Conservation (phyloP, 2,113 vertebrate genomes). For the Turnix velox region DNA sequence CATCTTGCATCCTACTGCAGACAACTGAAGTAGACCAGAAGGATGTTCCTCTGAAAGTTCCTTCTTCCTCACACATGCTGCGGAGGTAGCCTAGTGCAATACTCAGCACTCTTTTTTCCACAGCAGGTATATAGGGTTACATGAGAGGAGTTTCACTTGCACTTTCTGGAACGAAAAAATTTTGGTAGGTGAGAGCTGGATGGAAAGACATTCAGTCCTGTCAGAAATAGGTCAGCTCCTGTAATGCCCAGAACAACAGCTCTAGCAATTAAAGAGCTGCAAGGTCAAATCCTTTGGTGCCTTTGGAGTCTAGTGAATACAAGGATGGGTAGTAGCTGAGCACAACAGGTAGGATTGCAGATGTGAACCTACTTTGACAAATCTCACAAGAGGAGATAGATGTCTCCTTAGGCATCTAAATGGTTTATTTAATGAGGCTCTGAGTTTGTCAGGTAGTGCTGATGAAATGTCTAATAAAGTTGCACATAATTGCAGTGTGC, state of each 20-base stretch:
- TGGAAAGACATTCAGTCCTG: not conserved
- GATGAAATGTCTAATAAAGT: constrained; percentile 23
- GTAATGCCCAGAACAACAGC: constrained; percentile 15
- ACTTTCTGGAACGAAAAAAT: not conserved
- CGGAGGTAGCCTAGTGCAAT: not conserved
- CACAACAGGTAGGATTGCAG: not conserved
- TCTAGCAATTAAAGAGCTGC: constrained; percentile 40
- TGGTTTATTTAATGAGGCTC: constrained; percentile 36
- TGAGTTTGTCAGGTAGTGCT: not conserved
- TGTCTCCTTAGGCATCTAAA: constrained; percentile 15
- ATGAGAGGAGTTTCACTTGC: not conserved
- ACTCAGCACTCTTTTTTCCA: not conserved
- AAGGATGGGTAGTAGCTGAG: not conserved
- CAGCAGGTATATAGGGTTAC: accelerated
- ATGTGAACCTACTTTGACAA: constrained; percentile 14
- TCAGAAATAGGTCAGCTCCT: constrained; percentile 39
- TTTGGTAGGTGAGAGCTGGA: not conserved
- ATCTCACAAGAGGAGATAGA: constrained; percentile 7
- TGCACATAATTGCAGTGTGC: not conserved
- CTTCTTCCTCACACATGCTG: not conserved
- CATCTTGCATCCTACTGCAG: not conserved
- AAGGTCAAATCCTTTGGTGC: constrained; percentile 30
- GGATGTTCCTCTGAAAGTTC: not conserved
- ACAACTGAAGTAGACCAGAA: not conserved
- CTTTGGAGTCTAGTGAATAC: not conserved